A percentile compares a stretch with the other conserved stretches of the same genome.
phyloP scores from a whole-genome alignment of 2,113 vertebrate species.

The Lota lota region DNA sequence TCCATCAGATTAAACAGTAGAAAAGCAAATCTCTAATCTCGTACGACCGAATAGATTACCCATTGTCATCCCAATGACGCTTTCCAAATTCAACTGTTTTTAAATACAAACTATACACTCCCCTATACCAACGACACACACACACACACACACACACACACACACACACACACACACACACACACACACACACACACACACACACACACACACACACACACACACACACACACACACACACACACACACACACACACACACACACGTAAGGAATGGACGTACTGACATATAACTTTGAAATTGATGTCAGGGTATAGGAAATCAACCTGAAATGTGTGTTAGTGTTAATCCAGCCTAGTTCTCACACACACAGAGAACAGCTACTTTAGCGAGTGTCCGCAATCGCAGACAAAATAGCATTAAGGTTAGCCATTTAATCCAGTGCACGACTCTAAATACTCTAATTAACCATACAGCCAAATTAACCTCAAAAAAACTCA shows the following conservation, averaged over 20 bases:
- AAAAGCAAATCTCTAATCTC: background rate
- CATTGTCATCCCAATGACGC: background rate
- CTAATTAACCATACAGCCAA: background rate
- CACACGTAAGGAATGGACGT: no score
- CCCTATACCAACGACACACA: no score
- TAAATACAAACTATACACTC: no score
- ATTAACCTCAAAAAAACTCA: background rate
- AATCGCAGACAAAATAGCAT: constrained; percentile 25
- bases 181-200: no score
- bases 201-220: background rate
- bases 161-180: no score
- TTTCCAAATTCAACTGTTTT: constrained; percentile 3
- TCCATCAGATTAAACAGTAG: constrained; percentile 59
- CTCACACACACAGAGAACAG: background rate
- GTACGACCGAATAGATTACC: background rate
- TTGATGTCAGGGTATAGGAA: no score
- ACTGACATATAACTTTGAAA: background rate
- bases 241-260: no score
- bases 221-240: no score
- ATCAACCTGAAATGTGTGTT: no score
- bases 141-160: no score
- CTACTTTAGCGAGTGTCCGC: background rate
- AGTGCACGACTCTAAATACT: constrained; percentile 10
- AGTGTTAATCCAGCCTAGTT: constrained; percentile 7
- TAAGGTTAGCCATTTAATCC: constrained; percentile 22